Percentiles rank a stretch among this genome's conserved stretches.
These are phyloP conservation scores for Isoperla grammatica DNA, from an alignment of 2,888 invertebrate genomes.

Conservation along the genomic window DNA sequence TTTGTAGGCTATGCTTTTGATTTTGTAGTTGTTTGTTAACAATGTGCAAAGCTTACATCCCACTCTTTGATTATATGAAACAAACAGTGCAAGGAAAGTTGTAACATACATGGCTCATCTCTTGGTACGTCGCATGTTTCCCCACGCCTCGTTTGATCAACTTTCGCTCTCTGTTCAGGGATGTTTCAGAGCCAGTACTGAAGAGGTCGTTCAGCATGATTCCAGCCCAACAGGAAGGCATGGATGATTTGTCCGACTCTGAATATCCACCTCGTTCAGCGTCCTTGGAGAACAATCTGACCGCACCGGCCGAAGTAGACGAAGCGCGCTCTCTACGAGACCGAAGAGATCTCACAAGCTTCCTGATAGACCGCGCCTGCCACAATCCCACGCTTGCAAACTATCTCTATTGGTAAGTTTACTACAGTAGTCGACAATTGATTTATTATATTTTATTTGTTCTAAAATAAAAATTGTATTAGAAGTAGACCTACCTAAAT, in stretches of 20 bases:
- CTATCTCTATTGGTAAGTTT: conserved; percentile 87
- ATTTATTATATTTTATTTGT: not conserved
- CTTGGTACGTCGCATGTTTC: too few relatives aligned
- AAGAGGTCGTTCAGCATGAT: not conserved
- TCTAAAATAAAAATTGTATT: too few relatives aligned
- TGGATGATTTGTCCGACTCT: not conserved
- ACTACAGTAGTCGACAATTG: not conserved
- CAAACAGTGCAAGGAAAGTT: too few relatives aligned
- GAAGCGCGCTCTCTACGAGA: not conserved
- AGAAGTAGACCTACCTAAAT: too few relatives aligned
- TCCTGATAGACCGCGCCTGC: conserved; percentile 85
- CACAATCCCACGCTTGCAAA: conserved; percentile 86
- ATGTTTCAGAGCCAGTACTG: not conserved
- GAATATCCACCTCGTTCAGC: not conserved
- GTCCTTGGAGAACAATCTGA: not conserved
- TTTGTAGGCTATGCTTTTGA: too few relatives aligned
- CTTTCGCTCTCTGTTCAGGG: too few relatives aligned
- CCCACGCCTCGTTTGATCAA: too few relatives aligned
- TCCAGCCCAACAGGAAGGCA: not conserved
- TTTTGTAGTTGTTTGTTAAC: too few relatives aligned
- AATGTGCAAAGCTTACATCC: too few relatives aligned
- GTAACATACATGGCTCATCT: too few relatives aligned
- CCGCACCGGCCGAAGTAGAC: not conserved
- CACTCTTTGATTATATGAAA: too few relatives aligned
- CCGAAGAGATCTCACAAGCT: conserved; percentile 69